Conservation (phyloP, 2,113 vertebrate genomes). For the Seriola aureovittata region DNA sequence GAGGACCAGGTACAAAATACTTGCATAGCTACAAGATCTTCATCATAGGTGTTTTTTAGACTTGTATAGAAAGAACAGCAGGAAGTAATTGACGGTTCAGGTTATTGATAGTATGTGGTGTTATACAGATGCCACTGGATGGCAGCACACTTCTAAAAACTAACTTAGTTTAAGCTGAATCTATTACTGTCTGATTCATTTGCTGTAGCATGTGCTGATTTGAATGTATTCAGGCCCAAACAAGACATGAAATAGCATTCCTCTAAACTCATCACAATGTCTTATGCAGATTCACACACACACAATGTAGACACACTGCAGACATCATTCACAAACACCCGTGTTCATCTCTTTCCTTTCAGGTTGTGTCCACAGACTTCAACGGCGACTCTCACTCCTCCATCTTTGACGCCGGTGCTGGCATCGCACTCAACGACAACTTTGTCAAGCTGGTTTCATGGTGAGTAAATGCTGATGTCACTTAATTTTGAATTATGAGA, state of each 20-base stretch:
- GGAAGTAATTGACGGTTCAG: no score
- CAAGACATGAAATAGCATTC: no score
- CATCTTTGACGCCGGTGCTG: constrained; percentile 95
- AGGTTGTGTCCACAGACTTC: constrained; percentile 97
- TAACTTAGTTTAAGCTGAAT: background rate
- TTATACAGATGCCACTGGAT: constrained; percentile 9
- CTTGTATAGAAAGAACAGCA: background rate
- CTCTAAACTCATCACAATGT: no score
- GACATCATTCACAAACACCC: no score
- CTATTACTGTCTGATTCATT: background rate
- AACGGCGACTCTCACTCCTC: constrained; percentile 93
- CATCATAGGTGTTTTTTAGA: background rate
- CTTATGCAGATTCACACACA: no score
- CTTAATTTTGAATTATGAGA: no score
- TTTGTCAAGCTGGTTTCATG: constrained; percentile 97
- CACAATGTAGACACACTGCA: no score
- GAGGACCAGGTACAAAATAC: constrained; percentile 89
- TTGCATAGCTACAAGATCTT: background rate
- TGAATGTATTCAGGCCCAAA: background rate
- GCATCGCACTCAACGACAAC: constrained; percentile 95
- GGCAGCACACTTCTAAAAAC: constrained; percentile 14
- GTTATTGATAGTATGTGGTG: background rate
- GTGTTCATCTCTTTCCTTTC: background rate
- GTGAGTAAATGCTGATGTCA: constrained; percentile 68
- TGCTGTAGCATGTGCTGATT: no score